Evolutionary conservation across 2,797 vertebrate species (phyloP).

Genomic region (Sparus aurata): DNA sequence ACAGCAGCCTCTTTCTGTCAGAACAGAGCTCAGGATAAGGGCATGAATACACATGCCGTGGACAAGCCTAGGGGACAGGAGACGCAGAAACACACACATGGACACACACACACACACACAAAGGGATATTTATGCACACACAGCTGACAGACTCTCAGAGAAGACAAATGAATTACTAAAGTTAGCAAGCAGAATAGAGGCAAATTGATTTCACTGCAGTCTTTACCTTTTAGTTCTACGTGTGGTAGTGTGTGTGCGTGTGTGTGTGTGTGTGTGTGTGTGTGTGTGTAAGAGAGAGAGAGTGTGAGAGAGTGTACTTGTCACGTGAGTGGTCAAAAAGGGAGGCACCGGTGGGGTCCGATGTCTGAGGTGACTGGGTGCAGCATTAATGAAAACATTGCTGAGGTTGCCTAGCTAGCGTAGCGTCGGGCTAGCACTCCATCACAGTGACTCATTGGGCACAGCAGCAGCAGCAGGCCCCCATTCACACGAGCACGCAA

Average conservation of each 20-base stretch:
- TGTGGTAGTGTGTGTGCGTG: constrained; percentile 2
- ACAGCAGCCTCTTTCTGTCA: constrained; percentile 77
- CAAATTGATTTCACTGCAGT: constrained; percentile 19
- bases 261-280: constrained; percentile 1
- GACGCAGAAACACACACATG: constrained; percentile 29
- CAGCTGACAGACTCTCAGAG: constrained; percentile 23
- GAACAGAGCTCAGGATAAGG: constrained; percentile 57
- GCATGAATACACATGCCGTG: constrained; percentile 48
- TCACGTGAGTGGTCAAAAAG: constrained; percentile 10
- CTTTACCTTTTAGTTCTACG: constrained; percentile 8
- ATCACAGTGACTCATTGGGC: constrained; percentile 74
- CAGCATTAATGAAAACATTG: constrained; percentile 52
- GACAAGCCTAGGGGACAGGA: constrained; percentile 53
- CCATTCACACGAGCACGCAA: constrained; percentile 7
- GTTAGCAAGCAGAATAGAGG: constrained; percentile 35
- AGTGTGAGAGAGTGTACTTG: neutral
- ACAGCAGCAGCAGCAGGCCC: constrained; percentile 36
- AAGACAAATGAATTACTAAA: constrained; percentile 57
- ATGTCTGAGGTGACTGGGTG: constrained; percentile 44
- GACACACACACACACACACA: constrained; percentile 8
- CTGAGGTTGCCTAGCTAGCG: constrained; percentile 56
- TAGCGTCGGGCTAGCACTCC: constrained; percentile 46
- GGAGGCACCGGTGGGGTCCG: constrained; percentile 8
- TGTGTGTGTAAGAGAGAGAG: neutral
- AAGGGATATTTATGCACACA: constrained; percentile 7